Conservation (phyloP, 2,113 vertebrate genomes). For the Erythrolamprus reginae region DNA sequence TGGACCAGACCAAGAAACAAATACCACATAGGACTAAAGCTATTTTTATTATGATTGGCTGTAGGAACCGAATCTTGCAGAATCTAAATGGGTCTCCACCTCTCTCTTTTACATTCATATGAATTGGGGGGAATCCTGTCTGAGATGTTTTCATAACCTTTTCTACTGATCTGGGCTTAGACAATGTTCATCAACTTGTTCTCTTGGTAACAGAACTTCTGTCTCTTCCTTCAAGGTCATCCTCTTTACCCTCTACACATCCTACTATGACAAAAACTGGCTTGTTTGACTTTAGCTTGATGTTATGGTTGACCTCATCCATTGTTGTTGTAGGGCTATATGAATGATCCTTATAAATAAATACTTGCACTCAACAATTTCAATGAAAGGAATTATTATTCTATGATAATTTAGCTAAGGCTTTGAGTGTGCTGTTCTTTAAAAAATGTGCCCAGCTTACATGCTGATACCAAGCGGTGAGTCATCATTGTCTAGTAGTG, state of each 20-base stretch:
- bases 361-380: neutral
- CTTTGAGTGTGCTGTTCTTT: neutral
- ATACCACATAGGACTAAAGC: neutral
- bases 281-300: neutral
- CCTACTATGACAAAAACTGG: neutral
- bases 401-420: neutral
- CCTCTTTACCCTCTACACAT: neutral
- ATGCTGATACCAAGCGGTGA: constrained; percentile 46
- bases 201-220: neutral
- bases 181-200: neutral
- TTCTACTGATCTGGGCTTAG: neutral
- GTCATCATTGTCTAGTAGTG: constrained; percentile 33
- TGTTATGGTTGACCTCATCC: neutral
- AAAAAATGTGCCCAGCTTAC: constrained; percentile 27
- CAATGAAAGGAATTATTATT: neutral
- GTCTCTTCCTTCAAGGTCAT: neutral
- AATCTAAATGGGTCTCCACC: neutral
- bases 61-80: neutral
- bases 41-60: neutral
- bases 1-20: neutral
- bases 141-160: neutral
- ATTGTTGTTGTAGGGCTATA: neutral
- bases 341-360: neutral
- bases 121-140: neutral
- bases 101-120: neutral